Evolutionary conservation across 2,113 vertebrate species (phyloP).

Genomic region (Pelmatolapia mariae): DNA sequence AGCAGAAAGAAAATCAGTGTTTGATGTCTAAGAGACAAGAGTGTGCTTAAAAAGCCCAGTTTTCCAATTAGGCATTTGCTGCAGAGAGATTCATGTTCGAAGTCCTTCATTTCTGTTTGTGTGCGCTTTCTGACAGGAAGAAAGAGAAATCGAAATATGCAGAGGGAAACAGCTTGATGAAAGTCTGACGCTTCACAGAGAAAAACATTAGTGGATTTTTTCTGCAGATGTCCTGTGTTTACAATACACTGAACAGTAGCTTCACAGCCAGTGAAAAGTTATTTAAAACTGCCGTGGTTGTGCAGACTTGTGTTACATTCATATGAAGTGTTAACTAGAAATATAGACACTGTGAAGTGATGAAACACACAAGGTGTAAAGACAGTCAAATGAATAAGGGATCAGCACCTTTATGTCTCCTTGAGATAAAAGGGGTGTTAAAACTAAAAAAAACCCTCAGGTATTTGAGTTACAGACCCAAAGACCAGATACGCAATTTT

Average conservation of each 20-base stretch:
- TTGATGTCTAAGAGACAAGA: background rate
- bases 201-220: background rate
- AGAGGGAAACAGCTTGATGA: background rate
- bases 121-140: background rate
- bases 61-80: background rate
- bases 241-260: background rate
- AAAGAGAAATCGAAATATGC: background rate
- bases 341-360: background rate
- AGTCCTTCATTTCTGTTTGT: background rate
- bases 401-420: background rate
- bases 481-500: background rate
- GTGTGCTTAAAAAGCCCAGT: background rate
- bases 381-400: background rate
- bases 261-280: background rate
- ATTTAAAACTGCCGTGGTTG: background rate
- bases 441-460: fast-evolving
- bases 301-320: background rate
- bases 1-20: background rate
- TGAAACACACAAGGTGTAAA: background rate
- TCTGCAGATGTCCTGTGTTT: background rate
- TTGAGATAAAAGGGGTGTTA: background rate
- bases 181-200: background rate
- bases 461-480: background rate
- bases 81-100: background rate
- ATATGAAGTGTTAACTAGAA: background rate